A percentile compares a stretch with the other conserved stretches of the same genome.
These are phyloP conservation scores for Merops nubicus DNA, from an alignment of 2,113 vertebrate species.

Conservation along the genomic window DNA sequence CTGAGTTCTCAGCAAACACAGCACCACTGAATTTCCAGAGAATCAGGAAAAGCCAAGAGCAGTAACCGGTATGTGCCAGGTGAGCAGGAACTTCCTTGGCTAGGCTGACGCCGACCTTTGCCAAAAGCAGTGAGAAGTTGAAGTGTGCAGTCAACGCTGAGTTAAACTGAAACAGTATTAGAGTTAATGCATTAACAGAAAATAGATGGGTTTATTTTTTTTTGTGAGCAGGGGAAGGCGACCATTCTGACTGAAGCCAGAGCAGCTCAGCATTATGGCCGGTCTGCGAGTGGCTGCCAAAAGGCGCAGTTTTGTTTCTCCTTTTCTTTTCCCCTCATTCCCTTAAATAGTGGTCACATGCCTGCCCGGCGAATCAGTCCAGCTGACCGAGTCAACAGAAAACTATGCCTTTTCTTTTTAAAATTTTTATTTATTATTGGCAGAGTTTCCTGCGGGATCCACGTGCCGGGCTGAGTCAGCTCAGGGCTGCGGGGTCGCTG, in stretches of 20 bases:
- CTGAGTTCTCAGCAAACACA: neutral
- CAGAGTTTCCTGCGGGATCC: neutral
- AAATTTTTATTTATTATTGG: neutral
- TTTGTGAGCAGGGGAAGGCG: fast-evolving
- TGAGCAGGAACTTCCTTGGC: neutral
- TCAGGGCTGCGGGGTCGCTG: neutral
- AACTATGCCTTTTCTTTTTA: neutral
- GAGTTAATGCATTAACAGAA: neutral
- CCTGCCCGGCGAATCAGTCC: neutral
- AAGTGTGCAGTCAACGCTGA: neutral
- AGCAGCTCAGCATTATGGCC: neutral
- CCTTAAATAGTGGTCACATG: neutral
- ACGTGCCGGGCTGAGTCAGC: neutral
- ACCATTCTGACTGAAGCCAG: neutral
- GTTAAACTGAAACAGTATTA: neutral
- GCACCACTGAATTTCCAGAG: neutral
- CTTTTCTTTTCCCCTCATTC: neutral
- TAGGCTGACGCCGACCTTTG: neutral
- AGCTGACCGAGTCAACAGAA: neutral
- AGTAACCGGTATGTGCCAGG: neutral
- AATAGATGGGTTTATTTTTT: neutral
- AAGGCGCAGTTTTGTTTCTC: slow-evolving; percentile 26
- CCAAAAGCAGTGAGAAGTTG: neutral
- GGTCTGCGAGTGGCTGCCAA: neutral
- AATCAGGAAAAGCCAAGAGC: neutral